These are phyloP conservation scores for Trematomus loennbergii DNA, from an alignment of 2,113 vertebrate species.

Conservation along the genomic window DNA sequence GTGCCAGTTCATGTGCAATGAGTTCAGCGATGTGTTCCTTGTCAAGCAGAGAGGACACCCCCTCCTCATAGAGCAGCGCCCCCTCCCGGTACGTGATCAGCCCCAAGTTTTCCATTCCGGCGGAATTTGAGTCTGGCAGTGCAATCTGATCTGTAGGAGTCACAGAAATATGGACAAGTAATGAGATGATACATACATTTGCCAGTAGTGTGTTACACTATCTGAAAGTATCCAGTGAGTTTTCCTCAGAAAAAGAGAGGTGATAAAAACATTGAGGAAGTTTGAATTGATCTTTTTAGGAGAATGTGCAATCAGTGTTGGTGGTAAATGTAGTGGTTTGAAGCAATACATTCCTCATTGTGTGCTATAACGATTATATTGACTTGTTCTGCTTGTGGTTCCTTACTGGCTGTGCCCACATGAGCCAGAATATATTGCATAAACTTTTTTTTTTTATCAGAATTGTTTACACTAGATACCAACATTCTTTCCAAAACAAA, in stretches of 20 bases:
- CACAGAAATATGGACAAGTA: neutral
- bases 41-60: conserved; percentile 67
- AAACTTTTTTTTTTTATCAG: no score
- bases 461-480: no score
- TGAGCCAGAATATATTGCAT: no score
- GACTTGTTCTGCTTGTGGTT: no score
- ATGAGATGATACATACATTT: neutral
- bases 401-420: no score
- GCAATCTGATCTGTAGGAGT: conserved; percentile 80
- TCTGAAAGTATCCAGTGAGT: neutral
- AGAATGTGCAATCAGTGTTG: no score
- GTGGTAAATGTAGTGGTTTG: no score
- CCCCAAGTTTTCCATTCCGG: conserved; percentile 85
- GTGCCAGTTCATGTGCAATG: conserved; percentile 82
- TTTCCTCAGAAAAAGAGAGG: neutral
- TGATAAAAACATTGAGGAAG: no score
- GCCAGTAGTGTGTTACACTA: neutral
- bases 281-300: no score
- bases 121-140: conserved; percentile 73
- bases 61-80: conserved; percentile 72
- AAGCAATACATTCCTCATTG: no score
- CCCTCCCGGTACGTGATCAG: conserved; percentile 80
- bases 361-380: no score
- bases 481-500: no score
- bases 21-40: conserved; percentile 63